Evolutionary conservation across 2,113 vertebrate species (phyloP).

Genomic region (Ctenodactylus gundi): DNA sequence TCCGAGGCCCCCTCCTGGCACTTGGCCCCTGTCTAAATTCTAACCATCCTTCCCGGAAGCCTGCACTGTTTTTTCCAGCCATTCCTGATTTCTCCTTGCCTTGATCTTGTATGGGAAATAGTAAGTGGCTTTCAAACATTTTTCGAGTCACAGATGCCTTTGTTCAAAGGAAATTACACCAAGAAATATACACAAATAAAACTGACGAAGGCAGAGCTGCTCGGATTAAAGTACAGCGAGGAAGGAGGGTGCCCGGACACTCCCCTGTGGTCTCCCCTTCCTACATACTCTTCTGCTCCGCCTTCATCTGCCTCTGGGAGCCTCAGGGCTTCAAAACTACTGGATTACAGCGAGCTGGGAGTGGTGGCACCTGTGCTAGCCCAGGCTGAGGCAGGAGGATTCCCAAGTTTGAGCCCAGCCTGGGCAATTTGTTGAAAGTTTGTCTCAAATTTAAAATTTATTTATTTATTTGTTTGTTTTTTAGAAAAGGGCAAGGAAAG

Average conservation of each 20-base stretch:
- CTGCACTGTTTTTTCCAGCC: background rate
- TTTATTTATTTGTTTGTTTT: too few species aligned
- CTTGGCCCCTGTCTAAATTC: background rate
- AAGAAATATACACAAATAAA: conserved; percentile 56
- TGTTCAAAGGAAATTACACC: conserved; percentile 64
- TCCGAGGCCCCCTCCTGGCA: background rate
- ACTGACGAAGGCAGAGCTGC: background rate
- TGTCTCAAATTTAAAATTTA: too few species aligned
- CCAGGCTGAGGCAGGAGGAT: too few species aligned
- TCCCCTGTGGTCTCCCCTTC: background rate
- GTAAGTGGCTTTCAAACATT: conserved; percentile 39
- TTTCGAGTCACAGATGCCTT: conserved; percentile 38
- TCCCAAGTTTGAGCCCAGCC: too few species aligned
- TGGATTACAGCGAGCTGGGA: too few species aligned
- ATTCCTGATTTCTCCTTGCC: background rate
- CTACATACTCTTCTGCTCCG: background rate
- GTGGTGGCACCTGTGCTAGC: too few species aligned
- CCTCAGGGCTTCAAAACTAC: background rate
- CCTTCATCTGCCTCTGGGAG: background rate
- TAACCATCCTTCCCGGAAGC: background rate
- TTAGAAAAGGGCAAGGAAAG: too few species aligned
- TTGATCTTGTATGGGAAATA: conserved; percentile 53
- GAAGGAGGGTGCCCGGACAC: too few species aligned
- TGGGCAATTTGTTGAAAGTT: too few species aligned
- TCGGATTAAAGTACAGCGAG: background rate